Evolutionary conservation across 2,113 vertebrate species (phyloP).

Genomic region (Ammospiza nelsoni): DNA sequence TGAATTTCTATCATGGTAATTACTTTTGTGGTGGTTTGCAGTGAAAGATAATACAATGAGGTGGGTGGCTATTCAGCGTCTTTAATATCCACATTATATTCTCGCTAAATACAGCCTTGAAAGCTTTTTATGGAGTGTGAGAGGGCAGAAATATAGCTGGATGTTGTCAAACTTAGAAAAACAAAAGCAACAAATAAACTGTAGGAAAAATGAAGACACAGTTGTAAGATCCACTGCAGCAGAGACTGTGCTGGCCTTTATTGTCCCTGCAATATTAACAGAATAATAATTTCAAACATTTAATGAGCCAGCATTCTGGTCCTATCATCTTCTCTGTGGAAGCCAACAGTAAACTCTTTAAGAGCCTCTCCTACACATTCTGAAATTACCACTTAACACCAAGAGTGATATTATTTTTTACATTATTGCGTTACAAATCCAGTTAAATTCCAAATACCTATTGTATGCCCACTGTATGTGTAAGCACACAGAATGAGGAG

Average conservation of each 20-base stretch:
- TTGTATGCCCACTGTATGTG: background rate
- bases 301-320: slow-evolving; percentile 8
- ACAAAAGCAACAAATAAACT: background rate
- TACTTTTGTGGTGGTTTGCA: slow-evolving; percentile 12
- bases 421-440: background rate
- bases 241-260: background rate
- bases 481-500: background rate
- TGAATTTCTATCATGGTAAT: slow-evolving; percentile 8
- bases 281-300: background rate
- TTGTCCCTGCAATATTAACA: background rate
- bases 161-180: background rate
- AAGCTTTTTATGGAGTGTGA: background rate
- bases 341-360: slow-evolving; percentile 30
- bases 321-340: slow-evolving; percentile 15
- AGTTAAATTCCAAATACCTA: background rate
- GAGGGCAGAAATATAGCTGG: background rate
- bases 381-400: slow-evolving; percentile 27
- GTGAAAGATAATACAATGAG: background rate
- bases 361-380: background rate
- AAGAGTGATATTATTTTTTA: slow-evolving; percentile 23
- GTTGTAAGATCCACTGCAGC: background rate
- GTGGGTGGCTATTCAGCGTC: background rate
- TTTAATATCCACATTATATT: background rate
- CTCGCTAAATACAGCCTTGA: background rate
- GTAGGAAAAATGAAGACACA: background rate